Base-by-base conservation (phyloP, 2,113 vertebrate genomes). In the Forbesichthys papilliferus region DNA sequence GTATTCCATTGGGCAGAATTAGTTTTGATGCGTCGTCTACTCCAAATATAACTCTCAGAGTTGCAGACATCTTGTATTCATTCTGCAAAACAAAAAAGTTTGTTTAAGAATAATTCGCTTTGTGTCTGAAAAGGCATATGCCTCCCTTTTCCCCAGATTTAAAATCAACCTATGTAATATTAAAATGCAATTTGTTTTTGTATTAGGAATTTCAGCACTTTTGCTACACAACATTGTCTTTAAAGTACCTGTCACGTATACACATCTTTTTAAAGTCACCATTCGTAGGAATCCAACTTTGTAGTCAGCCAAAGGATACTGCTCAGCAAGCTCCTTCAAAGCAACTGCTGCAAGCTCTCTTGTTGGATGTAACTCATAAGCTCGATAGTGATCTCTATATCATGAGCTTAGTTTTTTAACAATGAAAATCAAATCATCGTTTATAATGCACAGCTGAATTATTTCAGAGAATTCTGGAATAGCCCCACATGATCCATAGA, bases 11-110 rank as follows among this genome's bases (percentile, higher is more conserved):
- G 10, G 34, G 48, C 20, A 74, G 71, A 11, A 42, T 60, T 27
- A 74, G n/a, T 53, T 16, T 14, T 4, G 18, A 48, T 27, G n/a
- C 48, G 51, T 67, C 27, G 18, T 74, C 60, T 53, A 52, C 56
- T 71, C 71, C 74, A 56, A 74, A 42, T 34, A 81, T 47, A n/a
- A 66, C 20, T 63, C 49, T 68, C 12, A 70, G 53, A 4, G 51
- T 16, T 36, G 52, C 55, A 61, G 61, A 7, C 48, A 69, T 75
- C 53, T 48, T 69, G 56, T 14, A 4, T 66, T 64, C 18, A 75
- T 1, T 66, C 48, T 69, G 48, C 5, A 65, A 48, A 69, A 64
- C 6, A 42, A 65, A 58, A 20, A 42, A 42, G 36, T 42, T 42
- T 42, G 4, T 42, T 42, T 42, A 42, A 42, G 36, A 42, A 42